Base-by-base conservation (phyloP, 2,888 invertebrate species). In the Vesta saturnalis region DNA sequence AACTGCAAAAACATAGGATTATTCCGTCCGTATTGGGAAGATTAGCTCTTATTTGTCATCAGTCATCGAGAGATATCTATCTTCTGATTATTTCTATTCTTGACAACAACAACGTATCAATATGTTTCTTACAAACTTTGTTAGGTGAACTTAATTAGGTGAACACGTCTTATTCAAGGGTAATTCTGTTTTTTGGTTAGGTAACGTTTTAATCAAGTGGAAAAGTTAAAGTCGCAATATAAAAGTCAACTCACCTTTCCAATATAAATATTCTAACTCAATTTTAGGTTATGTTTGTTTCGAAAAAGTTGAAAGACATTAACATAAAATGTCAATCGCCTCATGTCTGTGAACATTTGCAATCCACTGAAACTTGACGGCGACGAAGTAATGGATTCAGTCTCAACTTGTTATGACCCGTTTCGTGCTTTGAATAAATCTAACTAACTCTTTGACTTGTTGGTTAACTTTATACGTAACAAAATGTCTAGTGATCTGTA, bases 281-380 rank as follows among this genome's bases (percentile, higher is more conserved):
- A 70, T 72, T 72, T 72, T 73, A 62, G 71, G 73, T 74, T 74
- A 76, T 73, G 71, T 74, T 73, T 73, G 71, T 74, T 75, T 74
- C 72, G 69, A 71, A 74, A 71, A 73, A 74, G 72, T 75, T 74
- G 71, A 60, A 69, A 70, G 68, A 64, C 73, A 77, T 79, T 79
- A 77, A 78, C 79, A 79, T 79, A 79, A 79, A 79, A 78, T 77
- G 78, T 79, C 78, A 79, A 79, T 79, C 77, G 77, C 72, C 71
- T 71, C 74, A 74, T 73, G 74, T 76, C 73, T 73, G 73, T 73
- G 77, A 74, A 75, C 76, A 76, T 77, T 75, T 71, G 75, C 75
- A 77, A 76, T 77, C 73, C 74, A 71, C 69, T 74, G 70, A 77
- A 79, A 78, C 72, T 77, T 77, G 79, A 79, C 78, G 79, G 75